These are phyloP conservation scores for Heterodera filipjevi DNA, from an alignment of 2,888 invertebrate genomes.

Conservation along the genomic window DNA sequence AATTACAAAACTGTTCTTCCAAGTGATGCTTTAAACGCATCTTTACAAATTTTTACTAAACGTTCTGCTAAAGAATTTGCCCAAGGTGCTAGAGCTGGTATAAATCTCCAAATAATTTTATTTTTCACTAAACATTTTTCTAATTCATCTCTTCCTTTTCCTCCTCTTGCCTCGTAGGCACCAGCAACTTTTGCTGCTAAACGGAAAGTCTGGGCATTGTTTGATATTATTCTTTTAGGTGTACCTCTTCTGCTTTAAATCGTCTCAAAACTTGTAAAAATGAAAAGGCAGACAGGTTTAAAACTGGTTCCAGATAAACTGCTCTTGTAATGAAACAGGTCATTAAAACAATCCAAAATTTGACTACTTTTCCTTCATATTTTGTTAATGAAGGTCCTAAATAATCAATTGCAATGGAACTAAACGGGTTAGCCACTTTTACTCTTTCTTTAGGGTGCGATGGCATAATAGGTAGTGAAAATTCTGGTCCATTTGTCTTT, in stretches of 20 bases:
- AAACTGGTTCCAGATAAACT: slow-evolving; percentile 65
- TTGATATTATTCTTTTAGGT: slow-evolving; percentile 55
- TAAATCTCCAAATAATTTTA: too few species aligned
- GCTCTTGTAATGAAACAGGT: slow-evolving; percentile 66
- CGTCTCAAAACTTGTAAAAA: slow-evolving; percentile 61
- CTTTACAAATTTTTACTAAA: too few species aligned
- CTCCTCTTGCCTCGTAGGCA: neutral
- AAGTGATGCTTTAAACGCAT: too few species aligned
- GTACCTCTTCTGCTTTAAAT: slow-evolving; percentile 61
- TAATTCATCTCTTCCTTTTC: too few species aligned
- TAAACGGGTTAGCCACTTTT: slow-evolving; percentile 54
- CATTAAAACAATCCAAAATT: slow-evolving; percentile 63
- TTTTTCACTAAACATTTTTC: too few species aligned
- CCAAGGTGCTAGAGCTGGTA: too few species aligned
- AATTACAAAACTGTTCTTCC: neutral
- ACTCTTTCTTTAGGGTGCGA: slow-evolving; percentile 62
- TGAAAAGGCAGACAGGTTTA: slow-evolving; percentile 51
- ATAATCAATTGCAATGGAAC: slow-evolving; percentile 63
- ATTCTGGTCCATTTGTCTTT: slow-evolving; percentile 42
- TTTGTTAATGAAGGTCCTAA: slow-evolving; percentile 63
- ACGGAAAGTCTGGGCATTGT: slow-evolving; percentile 66
- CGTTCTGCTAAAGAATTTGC: too few species aligned
- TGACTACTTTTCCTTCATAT: slow-evolving; percentile 30
- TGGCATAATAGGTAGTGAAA: slow-evolving; percentile 58
- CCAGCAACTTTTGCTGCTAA: slow-evolving; percentile 40